Conservation (phyloP, 2,797 vertebrate genomes). For the Poecilia gillii region DNA sequence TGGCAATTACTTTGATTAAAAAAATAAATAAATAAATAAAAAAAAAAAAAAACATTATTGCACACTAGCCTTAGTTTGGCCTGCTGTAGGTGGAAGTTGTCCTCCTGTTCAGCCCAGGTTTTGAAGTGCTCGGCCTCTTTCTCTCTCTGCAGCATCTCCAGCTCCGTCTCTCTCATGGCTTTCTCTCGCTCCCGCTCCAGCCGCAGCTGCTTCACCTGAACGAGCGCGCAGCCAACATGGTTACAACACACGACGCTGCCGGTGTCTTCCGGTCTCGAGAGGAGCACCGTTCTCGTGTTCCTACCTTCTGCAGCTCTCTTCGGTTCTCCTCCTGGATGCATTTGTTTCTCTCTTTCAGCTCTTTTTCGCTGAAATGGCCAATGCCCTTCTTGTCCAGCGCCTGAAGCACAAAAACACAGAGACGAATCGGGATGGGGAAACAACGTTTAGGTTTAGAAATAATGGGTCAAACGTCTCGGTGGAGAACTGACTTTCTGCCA, state of each 20-base stretch:
- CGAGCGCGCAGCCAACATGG: background rate
- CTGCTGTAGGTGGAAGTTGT: constrained; percentile 97
- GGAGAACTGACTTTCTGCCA: constrained; percentile 91
- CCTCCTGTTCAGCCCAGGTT: constrained; percentile 98
- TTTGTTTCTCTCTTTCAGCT: constrained; percentile 96
- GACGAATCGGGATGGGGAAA: background rate
- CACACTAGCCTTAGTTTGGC: constrained; percentile 90
- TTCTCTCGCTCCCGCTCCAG: constrained; percentile 96
- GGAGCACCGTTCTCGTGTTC: background rate
- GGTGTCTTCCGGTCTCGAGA: no score
- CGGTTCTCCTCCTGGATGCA: constrained; percentile 96
- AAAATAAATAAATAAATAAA: no score
- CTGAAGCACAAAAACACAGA: constrained; percentile 66
- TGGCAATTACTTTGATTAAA: background rate
- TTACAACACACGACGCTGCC: background rate
- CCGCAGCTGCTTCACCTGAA: constrained; percentile 95
- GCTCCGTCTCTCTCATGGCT: constrained; percentile 94
- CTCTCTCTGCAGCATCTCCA: constrained; percentile 97
- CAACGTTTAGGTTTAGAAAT: background rate
- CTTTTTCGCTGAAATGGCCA: constrained; percentile 93
- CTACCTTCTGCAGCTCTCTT: constrained; percentile 96
- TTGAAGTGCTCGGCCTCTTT: constrained; percentile 99
- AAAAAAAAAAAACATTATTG: background rate
- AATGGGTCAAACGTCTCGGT: background rate
- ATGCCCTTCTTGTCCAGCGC: constrained; percentile 95